Percentiles rank a stretch among this genome's conserved stretches.
Conservation (phyloP, 2,113 vertebrate genomes). For the Zosterops lateralis region DNA sequence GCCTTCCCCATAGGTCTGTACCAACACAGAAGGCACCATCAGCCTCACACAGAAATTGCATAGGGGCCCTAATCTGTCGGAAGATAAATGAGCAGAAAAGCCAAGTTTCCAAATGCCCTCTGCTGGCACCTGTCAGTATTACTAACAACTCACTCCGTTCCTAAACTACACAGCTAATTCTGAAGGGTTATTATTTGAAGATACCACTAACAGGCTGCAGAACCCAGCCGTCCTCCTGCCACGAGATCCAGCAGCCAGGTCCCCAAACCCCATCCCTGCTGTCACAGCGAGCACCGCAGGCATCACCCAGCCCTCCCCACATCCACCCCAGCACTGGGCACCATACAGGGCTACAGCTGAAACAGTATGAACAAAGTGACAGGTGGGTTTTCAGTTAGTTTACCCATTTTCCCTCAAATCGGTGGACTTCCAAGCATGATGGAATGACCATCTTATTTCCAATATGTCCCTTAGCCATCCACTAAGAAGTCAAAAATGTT, state of each 20-base stretch:
- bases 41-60: not conserved
- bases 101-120: conserved; percentile 54
- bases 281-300: not conserved
- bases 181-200: not conserved
- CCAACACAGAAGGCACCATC: not conserved
- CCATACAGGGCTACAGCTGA: not conserved
- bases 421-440: not conserved
- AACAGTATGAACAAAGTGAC: not conserved
- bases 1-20: not conserved
- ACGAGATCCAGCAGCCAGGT: rapidly evolving
- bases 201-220: rapidly evolving
- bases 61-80: not conserved
- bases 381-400: not conserved
- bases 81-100: not conserved
- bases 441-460: not conserved
- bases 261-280: not conserved
- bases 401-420: not conserved
- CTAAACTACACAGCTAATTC: not conserved
- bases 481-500: not conserved
- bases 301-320: not conserved
- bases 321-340: not conserved
- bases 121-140: conserved; percentile 22
- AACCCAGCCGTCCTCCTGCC: not conserved
- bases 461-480: not conserved
- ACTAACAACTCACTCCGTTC: not conserved